These are phyloP conservation scores for Protaetia brevitarsis DNA, from an alignment of 1,140 invertebrate species.

Conservation along the genomic window DNA sequence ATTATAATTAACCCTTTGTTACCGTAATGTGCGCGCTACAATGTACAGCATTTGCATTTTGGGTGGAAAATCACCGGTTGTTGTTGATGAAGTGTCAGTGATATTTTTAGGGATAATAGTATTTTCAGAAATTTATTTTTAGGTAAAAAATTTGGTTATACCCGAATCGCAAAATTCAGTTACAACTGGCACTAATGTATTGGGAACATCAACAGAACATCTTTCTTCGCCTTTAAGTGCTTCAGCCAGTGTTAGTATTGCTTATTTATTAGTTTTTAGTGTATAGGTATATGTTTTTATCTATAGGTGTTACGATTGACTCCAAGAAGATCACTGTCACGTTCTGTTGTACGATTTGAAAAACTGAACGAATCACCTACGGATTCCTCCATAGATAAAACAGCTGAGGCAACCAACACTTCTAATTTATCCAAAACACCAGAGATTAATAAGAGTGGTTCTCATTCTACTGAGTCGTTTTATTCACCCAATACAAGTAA, in stretches of 20 bases:
- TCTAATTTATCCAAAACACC: neutral
- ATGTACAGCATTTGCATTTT: too few species aligned
- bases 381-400: neutral
- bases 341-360: slow-evolving; percentile 15
- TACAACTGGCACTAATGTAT: neutral
- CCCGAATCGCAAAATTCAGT: neutral
- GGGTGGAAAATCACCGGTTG: too few species aligned
- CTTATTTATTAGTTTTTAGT: neutral
- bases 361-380: neutral
- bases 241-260: neutral
- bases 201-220: neutral
- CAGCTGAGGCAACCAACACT: neutral
- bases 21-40: too few species aligned
- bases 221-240: neutral
- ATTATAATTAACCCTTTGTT: too few species aligned
- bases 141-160: slow-evolving; percentile 13
- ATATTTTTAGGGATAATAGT: too few species aligned
- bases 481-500: slow-evolving; percentile 35
- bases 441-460: slow-evolving; percentile 27
- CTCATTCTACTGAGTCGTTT: slow-evolving; percentile 31
- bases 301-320: slow-evolving; percentile 25
- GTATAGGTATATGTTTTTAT: neutral
- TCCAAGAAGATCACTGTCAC: slow-evolving; percentile 28
- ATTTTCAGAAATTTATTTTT: neutral
- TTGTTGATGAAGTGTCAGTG: too few species aligned